Conservation (phyloP, 2,113 vertebrate species). For the Arvicanthis niloticus region DNA sequence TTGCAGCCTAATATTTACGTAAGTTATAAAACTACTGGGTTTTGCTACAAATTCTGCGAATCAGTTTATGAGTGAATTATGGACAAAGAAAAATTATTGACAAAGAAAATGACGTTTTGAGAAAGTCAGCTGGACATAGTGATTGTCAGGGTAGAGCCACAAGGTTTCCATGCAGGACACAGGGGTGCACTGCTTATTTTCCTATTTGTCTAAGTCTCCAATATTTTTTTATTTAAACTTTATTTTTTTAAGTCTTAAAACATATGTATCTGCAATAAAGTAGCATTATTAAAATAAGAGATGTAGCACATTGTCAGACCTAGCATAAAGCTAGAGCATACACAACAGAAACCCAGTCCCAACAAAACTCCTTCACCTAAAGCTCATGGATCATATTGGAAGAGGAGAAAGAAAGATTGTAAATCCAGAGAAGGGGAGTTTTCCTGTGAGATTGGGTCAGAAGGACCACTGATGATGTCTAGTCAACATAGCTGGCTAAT, state of each 20-base stretch:
- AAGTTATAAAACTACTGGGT: background rate
- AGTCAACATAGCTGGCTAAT: background rate
- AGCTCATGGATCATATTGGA: background rate
- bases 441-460: background rate
- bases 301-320: background rate
- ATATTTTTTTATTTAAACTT: background rate
- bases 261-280: background rate
- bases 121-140: background rate
- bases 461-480: background rate
- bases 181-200: background rate
- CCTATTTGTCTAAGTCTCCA: too few species aligned
- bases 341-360: background rate
- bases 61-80: background rate
- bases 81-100: background rate
- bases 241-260: background rate
- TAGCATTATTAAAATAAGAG: background rate
- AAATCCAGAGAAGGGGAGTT: background rate
- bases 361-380: background rate
- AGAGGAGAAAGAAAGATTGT: background rate
- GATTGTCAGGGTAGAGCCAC: accelerated
- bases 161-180: background rate
- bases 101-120: background rate
- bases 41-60: background rate
- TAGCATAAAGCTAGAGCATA: background rate
- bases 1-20: background rate